These are phyloP conservation scores for Drosophila sechellia DNA, from an alignment of 1,140 invertebrate species.

Conservation along the genomic window DNA sequence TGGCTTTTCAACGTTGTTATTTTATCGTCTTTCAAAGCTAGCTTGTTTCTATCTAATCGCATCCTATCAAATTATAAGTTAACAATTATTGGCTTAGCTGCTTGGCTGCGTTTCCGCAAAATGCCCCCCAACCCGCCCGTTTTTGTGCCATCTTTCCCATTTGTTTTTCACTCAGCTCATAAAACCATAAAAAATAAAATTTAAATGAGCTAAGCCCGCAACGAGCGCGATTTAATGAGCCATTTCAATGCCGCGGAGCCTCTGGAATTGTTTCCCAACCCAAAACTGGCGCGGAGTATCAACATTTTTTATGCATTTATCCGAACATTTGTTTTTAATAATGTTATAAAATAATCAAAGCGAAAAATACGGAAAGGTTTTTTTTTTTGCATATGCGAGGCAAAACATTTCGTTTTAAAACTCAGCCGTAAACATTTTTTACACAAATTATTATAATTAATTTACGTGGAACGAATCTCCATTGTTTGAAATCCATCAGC, in stretches of 20 bases:
- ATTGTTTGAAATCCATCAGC: no score
- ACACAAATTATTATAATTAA: no score
- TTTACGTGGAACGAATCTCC: no score
- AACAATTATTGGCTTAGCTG: slow-evolving; percentile 46
- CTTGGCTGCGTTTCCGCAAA: slow-evolving; percentile 28
- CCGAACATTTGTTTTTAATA: slow-evolving; percentile 13
- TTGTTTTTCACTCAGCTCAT: neutral
- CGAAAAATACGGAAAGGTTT: neutral
- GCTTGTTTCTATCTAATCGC: slow-evolving; percentile 13
- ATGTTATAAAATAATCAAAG: slow-evolving; percentile 1
- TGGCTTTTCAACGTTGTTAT: neutral
- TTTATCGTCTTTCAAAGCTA: slow-evolving; percentile 14
- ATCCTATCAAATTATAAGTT: slow-evolving; percentile 13
- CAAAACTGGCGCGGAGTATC: slow-evolving; percentile 7
- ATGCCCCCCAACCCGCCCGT: neutral
- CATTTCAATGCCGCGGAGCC: slow-evolving; percentile 56
- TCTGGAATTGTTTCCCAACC: slow-evolving; percentile 14
- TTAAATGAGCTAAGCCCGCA: slow-evolving; percentile 40
- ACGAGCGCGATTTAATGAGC: slow-evolving; percentile 51
- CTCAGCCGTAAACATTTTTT: no score
- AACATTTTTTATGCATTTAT: slow-evolving; percentile 25
- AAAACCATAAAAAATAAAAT: slow-evolving; percentile 41
- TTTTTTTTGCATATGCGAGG: no score
- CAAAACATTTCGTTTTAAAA: no score
- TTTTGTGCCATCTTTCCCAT: neutral